Evolutionary conservation across 2,797 vertebrate genomes (phyloP).

Genomic region (Typhlichthys eigenmanni): DNA sequence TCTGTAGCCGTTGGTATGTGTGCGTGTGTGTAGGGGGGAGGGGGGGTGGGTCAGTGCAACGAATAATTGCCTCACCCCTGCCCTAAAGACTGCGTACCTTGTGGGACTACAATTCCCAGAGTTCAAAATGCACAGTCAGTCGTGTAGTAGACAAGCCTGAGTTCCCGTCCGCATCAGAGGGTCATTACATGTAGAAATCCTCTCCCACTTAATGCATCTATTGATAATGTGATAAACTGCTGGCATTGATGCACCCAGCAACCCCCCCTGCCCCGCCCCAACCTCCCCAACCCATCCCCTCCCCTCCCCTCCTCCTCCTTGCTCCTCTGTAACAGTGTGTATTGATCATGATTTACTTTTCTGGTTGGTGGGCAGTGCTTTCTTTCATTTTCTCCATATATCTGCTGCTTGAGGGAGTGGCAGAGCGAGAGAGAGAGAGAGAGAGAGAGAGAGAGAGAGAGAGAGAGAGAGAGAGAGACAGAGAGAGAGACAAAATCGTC

Average conservation of each 20-base stretch:
- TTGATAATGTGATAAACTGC: constrained; percentile 64
- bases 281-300: constrained; percentile 24
- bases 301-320: constrained; percentile 23
- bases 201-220: constrained; percentile 37
- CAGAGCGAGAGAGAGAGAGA: too few relatives aligned
- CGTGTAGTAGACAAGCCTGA: constrained; percentile 27
- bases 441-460: neutral
- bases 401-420: too few relatives aligned
- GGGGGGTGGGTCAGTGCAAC: constrained; percentile 36
- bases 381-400: too few relatives aligned
- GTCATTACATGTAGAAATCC: constrained; percentile 10
- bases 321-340: constrained; percentile 52
- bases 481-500: constrained; percentile 20
- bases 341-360: constrained; percentile 56
- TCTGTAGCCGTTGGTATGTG: too few relatives aligned
- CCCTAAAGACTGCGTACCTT: constrained; percentile 17
- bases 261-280: constrained; percentile 2
- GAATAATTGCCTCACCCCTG: constrained; percentile 27
- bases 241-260: constrained; percentile 39
- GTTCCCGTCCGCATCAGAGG: too few relatives aligned
- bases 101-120: constrained; percentile 35
- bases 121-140: constrained; percentile 48
- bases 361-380: constrained; percentile 19
- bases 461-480: neutral
- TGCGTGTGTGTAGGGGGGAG: too few relatives aligned